These are phyloP conservation scores for Nothocercus nigrocapillus DNA, from an alignment of 2,113 vertebrate species.

Conservation along the genomic window DNA sequence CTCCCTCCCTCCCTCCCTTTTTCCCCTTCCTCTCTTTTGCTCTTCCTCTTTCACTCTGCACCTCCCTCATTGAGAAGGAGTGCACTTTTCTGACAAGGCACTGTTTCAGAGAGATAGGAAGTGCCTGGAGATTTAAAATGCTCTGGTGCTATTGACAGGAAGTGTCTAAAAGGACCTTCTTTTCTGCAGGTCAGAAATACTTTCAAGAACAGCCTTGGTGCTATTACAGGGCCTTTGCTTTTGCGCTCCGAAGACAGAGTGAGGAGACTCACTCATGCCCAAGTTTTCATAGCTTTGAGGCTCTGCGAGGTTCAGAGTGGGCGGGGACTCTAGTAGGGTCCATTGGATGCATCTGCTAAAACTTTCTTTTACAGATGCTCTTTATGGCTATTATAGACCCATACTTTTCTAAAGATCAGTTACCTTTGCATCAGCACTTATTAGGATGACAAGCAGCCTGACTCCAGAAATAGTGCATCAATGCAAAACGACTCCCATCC, in stretches of 20 bases:
- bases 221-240: not conserved
- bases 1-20: not conserved
- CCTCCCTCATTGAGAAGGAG: not conserved
- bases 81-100: not conserved
- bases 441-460: not conserved
- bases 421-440: slow-evolving; percentile 12
- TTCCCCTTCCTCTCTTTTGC: not conserved
- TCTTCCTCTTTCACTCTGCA: not conserved
- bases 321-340: not conserved
- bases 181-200: not conserved
- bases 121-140: not conserved
- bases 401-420: not conserved
- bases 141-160: not conserved
- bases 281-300: not conserved
- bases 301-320: no score
- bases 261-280: not conserved
- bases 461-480: not conserved
- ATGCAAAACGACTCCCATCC: not conserved
- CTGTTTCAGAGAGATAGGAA: not conserved
- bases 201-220: not conserved
- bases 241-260: not conserved
- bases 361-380: not conserved
- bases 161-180: not conserved
- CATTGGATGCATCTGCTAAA: slow-evolving; percentile 21
- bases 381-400: not conserved